phyloP scores from a whole-genome alignment of 2,888 invertebrate species.

The Dugesia japonica region DNA sequence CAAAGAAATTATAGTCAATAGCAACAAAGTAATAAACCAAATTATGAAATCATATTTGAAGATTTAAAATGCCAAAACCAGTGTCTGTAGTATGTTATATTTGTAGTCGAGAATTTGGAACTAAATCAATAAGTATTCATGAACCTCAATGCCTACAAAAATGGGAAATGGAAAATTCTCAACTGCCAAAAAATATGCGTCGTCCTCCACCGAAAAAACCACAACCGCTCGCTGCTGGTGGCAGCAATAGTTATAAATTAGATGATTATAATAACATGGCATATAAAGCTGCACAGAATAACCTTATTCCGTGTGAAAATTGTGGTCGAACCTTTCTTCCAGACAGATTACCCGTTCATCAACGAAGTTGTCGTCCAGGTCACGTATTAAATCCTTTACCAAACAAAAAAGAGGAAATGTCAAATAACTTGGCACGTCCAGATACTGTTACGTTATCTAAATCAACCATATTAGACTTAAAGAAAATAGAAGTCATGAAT shows the following conservation, averaged over 20 bases:
- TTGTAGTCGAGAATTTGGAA: constrained; percentile 35
- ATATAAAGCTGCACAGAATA: constrained; percentile 53
- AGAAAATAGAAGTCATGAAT: constrained; percentile 1
- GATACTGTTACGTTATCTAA: neutral
- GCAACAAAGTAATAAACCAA: too few species aligned
- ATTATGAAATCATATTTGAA: neutral
- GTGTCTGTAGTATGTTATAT: constrained; percentile 36
- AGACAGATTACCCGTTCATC: constrained; percentile 55
- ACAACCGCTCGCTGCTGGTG: constrained; percentile 16
- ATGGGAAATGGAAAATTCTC: constrained; percentile 33
- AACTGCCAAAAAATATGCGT: constrained; percentile 32
- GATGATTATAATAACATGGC: constrained; percentile 49
- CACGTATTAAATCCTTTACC: constrained; percentile 33
- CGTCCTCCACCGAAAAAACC: constrained; percentile 34
- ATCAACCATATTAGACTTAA: neutral
- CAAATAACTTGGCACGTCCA: neutral
- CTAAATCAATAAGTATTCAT: constrained; percentile 35
- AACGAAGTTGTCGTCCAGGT: constrained; percentile 50
- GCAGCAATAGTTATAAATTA: constrained; percentile 33
- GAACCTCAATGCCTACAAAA: constrained; percentile 36
- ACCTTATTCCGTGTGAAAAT: constrained; percentile 55
- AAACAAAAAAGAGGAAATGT: neutral
- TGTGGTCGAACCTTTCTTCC: constrained; percentile 58
- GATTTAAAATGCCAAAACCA: constrained; percentile 28
- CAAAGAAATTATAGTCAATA: too few species aligned